Evolutionary conservation across 2,113 vertebrate genomes (phyloP).

Genomic region (Rhea pennata): DNA sequence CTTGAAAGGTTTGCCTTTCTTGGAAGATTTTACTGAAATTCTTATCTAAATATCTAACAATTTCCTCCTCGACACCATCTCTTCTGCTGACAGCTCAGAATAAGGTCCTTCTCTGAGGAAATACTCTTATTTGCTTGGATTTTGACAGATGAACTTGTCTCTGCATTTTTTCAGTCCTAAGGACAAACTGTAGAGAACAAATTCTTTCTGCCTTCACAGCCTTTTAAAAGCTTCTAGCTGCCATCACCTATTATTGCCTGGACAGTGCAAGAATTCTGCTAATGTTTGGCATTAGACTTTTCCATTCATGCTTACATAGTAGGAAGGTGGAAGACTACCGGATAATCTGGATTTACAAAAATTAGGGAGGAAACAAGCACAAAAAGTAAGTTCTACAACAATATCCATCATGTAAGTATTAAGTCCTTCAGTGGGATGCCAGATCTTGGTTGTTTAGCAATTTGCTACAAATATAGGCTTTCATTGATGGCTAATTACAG

Average conservation of each 20-base stretch:
- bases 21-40: no score
- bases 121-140: not conserved
- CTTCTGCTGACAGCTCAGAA: not conserved
- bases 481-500: not conserved
- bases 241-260: not conserved
- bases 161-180: not conserved
- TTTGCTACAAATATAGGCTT: not conserved
- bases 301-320: not conserved
- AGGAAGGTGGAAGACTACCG: not conserved
- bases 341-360: not conserved
- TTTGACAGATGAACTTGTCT: not conserved
- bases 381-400: not conserved
- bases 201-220: not conserved
- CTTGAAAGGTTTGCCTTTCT: no score
- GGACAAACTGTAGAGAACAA: not conserved
- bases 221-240: not conserved
- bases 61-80: not conserved
- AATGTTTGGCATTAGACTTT: not conserved
- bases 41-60: not conserved
- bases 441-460: not conserved
- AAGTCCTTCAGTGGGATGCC: not conserved
- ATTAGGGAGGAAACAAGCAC: not conserved
- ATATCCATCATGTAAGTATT: rapidly evolving
- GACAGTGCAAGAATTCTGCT: not conserved
- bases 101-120: not conserved